Percentiles rank a stretch among this genome's conserved stretches.
These are phyloP conservation scores for Poliocrania exsul DNA, from an alignment of 2,797 vertebrate species.

Conservation along the genomic window DNA sequence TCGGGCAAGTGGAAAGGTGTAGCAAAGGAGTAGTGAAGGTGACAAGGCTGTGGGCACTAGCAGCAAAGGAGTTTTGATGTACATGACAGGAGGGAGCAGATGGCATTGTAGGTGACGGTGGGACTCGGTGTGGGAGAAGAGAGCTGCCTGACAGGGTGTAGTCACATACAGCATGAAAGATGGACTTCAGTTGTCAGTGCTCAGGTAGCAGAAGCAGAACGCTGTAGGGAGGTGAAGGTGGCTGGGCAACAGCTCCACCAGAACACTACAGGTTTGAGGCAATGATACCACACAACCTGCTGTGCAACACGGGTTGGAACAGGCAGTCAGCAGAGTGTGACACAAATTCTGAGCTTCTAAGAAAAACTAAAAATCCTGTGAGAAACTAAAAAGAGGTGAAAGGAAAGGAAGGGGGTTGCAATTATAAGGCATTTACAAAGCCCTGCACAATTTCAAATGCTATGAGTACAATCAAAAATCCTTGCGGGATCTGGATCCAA, in stretches of 20 bases:
- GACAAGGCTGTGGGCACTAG: not conserved
- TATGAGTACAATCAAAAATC: not conserved
- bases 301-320: not conserved
- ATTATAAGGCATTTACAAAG: not conserved
- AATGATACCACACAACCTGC: not conserved
- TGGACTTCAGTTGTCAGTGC: not conserved
- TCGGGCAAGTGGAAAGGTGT: accelerated
- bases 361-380: not conserved
- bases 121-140: accelerated
- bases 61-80: accelerated
- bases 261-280: not conserved
- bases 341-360: accelerated
- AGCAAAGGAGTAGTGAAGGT: accelerated
- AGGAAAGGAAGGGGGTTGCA: not conserved
- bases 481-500: not conserved
- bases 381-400: not conserved
- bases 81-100: not conserved
- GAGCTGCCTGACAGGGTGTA: not conserved
- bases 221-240: not conserved
- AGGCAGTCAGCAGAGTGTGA: not conserved
- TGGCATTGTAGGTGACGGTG: not conserved
- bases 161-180: accelerated
- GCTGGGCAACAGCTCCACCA: not conserved
- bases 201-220: not conserved
- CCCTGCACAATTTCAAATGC: not conserved